These are phyloP conservation scores for Bellardia bayeri DNA, from an alignment of 2,888 invertebrate genomes.

Conservation along the genomic window DNA sequence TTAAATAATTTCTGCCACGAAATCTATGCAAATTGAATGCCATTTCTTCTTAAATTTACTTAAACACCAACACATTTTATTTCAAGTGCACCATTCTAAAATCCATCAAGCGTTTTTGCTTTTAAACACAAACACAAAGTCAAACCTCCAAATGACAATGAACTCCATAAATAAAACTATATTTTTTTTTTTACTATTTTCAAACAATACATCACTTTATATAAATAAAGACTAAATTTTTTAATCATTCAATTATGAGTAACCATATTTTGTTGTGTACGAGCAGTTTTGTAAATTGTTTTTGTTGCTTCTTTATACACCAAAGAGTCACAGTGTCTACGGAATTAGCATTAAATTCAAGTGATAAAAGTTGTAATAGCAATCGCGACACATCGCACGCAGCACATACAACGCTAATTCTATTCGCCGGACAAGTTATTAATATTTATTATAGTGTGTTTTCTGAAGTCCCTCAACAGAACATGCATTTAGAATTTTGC, in stretches of 20 bases:
- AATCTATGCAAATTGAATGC: too few relatives aligned
- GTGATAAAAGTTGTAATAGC: slow-evolving; percentile 53
- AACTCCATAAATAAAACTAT: slow-evolving; percentile 45
- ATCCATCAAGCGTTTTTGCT: slow-evolving; percentile 1
- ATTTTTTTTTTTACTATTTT: not conserved
- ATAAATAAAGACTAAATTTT: slow-evolving; percentile 16
- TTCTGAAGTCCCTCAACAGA: not conserved
- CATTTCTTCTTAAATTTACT: not conserved
- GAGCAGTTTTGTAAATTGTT: not conserved
- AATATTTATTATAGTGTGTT: slow-evolving; percentile 16
- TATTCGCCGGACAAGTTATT: slow-evolving; percentile 15
- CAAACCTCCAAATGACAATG: slow-evolving; percentile 48
- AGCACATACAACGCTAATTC: slow-evolving; percentile 35
- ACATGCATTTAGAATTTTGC: slow-evolving; percentile 1
- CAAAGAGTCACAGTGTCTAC: slow-evolving; percentile 65
- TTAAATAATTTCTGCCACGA: not conserved
- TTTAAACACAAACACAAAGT: slow-evolving; percentile 4
- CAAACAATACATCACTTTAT: slow-evolving; percentile 14
- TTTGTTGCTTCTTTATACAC: slow-evolving; percentile 9
- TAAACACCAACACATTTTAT: not conserved
- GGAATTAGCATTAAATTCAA: slow-evolving; percentile 37
- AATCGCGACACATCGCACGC: slow-evolving; percentile 66
- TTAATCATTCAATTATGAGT: slow-evolving; percentile 52
- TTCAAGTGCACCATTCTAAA: not conserved
- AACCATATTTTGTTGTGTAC: slow-evolving; percentile 48